Conservation (phyloP, 1,140 invertebrate genomes). For the Caerostris extrusa region DNA sequence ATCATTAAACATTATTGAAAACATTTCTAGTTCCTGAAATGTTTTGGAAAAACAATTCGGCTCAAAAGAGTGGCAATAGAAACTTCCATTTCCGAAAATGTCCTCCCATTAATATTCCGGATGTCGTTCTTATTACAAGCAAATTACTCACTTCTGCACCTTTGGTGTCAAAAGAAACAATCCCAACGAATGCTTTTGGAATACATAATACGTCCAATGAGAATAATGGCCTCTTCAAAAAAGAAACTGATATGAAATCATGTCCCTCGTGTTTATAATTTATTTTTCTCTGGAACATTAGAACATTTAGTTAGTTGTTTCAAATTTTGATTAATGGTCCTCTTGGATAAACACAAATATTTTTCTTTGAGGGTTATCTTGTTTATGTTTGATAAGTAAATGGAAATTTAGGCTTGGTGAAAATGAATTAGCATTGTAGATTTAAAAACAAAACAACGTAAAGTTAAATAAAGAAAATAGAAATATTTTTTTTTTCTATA, state of each 20-base stretch:
- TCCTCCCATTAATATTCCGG: neutral
- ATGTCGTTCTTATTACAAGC: constrained; percentile 1
- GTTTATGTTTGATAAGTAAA: no score
- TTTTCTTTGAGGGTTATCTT: neutral
- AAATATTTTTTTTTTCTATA: no score
- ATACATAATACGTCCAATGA: neutral
- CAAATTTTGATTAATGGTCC: neutral
- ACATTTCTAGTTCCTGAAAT: no score
- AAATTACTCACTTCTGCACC: constrained; percentile 13
- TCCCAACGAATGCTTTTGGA: neutral
- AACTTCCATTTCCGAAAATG: neutral
- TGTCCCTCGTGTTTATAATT: neutral
- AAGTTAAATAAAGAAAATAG: no score
- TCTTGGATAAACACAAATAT: neutral
- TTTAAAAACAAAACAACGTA: no score
- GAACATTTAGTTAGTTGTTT: neutral
- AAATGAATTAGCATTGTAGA: no score
- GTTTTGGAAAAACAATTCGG: no score
- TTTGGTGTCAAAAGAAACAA: neutral
- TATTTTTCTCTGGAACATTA: neutral
- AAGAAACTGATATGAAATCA: neutral
- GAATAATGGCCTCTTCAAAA: neutral
- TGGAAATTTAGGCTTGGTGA: no score
- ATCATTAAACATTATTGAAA: no score
- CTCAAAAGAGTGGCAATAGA: no score